These are phyloP conservation scores for Arctopsyche grandis DNA, from an alignment of 1,140 invertebrate genomes.

Conservation along the genomic window DNA sequence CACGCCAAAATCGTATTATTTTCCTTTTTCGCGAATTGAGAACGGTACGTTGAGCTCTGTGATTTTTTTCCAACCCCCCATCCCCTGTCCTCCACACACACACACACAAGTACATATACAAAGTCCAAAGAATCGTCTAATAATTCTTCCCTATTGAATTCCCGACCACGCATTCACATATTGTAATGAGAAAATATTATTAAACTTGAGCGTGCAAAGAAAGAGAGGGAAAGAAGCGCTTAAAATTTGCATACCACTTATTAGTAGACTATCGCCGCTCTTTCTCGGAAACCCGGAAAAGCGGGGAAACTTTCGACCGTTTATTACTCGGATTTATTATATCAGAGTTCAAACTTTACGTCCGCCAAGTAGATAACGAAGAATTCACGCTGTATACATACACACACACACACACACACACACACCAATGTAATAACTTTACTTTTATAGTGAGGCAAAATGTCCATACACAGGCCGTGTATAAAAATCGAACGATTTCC, in stretches of 20 bases:
- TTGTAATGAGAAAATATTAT: background rate
- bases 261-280: constrained; percentile 24
- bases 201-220: background rate
- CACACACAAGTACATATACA: background rate
- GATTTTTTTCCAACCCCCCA: too few species aligned
- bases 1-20: constrained; percentile 40
- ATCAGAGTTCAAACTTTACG: constrained; percentile 42
- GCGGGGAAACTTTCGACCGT: constrained; percentile 38
- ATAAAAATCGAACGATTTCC: too few species aligned
- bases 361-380: constrained; percentile 35
- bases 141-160: background rate
- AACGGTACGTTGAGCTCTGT: background rate
- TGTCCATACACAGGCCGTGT: too few species aligned
- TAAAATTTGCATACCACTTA: constrained; percentile 32
- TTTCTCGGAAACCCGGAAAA: constrained; percentile 11
- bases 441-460: too few species aligned
- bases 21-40: background rate
- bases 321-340: constrained; percentile 49
- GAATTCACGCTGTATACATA: background rate
- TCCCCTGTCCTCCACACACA: background rate
- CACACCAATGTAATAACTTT: background rate
- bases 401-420: background rate
- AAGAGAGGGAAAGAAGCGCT: background rate
- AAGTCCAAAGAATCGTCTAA: background rate
- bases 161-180: background rate